Conservation (phyloP, 2,797 vertebrate species). For the Neosilurus mollespiculum region DNA sequence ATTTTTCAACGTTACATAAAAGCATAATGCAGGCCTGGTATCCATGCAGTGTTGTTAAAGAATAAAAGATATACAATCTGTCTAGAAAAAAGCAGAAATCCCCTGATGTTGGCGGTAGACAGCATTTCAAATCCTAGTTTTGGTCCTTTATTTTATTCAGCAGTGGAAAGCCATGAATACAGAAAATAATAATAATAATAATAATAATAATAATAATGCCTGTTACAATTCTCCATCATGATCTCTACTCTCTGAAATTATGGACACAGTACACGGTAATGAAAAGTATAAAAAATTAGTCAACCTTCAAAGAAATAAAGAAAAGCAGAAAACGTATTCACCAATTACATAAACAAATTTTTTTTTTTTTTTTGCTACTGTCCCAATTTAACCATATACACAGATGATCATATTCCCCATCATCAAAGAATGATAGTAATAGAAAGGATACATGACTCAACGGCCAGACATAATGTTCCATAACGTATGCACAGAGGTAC, state of each 20-base stretch:
- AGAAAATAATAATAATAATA: slow-evolving; percentile 88
- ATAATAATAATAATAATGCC: slow-evolving; percentile 83
- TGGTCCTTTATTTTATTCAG: slow-evolving; percentile 99
- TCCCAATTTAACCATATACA: slow-evolving; percentile 99
- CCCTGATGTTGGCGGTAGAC: slow-evolving; percentile 96
- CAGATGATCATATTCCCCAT: slow-evolving; percentile 94
- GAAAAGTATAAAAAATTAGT: slow-evolving; percentile 98
- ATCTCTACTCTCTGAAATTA: slow-evolving; percentile 98
- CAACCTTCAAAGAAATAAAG: slow-evolving; percentile 92
- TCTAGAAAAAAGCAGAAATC: slow-evolving; percentile 71
- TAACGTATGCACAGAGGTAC: slow-evolving; percentile 99
- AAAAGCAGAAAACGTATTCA: slow-evolving; percentile 87
- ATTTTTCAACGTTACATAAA: slow-evolving; percentile 80
- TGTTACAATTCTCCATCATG: slow-evolving; percentile 99
- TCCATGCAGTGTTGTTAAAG: slow-evolving; percentile 85
- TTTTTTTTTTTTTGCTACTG: slow-evolving; percentile 86
- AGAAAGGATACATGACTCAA: slow-evolving; percentile 99
- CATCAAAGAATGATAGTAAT: slow-evolving; percentile 93
- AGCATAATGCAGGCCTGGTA: slow-evolving; percentile 86
- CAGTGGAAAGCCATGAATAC: slow-evolving; percentile 99
- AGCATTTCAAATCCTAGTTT: slow-evolving; percentile 99
- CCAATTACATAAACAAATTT: slow-evolving; percentile 98
- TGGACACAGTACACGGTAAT: slow-evolving; percentile 99
- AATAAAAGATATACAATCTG: slow-evolving; percentile 67
- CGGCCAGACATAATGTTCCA: slow-evolving; percentile 99